Conservation (phyloP, 37 sponge, comb jelly and placozoan genomes). For the Agelas oroides region DNA sequence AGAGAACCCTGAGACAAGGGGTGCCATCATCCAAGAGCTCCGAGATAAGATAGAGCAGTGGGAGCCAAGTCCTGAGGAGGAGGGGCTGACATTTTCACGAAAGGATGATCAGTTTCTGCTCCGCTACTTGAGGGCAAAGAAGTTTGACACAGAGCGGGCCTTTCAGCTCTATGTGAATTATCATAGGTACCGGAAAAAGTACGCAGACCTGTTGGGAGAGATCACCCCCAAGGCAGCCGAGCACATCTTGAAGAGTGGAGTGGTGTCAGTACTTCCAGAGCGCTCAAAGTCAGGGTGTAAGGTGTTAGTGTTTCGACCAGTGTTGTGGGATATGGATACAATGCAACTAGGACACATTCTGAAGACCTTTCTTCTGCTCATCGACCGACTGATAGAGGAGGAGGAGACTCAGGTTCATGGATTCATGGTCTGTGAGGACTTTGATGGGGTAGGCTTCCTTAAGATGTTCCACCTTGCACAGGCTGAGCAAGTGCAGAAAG, state of each 20-base stretch:
- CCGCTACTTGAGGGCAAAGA: conserved; percentile 62
- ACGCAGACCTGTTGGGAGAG: conserved; percentile 48
- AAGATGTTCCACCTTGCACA: conserved; percentile 21
- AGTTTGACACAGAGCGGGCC: conserved; percentile 68
- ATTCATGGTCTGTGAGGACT: conserved; percentile 28
- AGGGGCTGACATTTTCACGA: conserved; percentile 12
- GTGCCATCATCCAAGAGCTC: not conserved
- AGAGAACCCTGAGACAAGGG: conserved; percentile 30
- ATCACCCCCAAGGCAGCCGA: conserved; percentile 12
- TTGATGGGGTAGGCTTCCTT: conserved; percentile 37
- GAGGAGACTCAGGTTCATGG: conserved; percentile 84
- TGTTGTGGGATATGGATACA: not conserved
- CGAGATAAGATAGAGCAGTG: conserved; percentile 10
- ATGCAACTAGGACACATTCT: not conserved
- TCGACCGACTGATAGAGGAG: conserved; percentile 69
- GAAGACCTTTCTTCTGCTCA: conserved; percentile 22
- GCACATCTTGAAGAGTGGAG: conserved; percentile 7
- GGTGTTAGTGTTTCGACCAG: not conserved
- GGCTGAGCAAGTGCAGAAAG: conserved; percentile 24
- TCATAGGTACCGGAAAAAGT: conserved; percentile 41
- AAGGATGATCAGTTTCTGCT: conserved; percentile 67
- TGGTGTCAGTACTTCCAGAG: conserved; percentile 27
- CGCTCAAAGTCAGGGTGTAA: conserved; percentile 18
- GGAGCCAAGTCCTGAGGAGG: conserved; percentile 13
- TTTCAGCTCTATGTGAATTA: conserved; percentile 55